Base-by-base conservation (phyloP, 2,113 vertebrate species). In the Aepyceros melampus region DNA sequence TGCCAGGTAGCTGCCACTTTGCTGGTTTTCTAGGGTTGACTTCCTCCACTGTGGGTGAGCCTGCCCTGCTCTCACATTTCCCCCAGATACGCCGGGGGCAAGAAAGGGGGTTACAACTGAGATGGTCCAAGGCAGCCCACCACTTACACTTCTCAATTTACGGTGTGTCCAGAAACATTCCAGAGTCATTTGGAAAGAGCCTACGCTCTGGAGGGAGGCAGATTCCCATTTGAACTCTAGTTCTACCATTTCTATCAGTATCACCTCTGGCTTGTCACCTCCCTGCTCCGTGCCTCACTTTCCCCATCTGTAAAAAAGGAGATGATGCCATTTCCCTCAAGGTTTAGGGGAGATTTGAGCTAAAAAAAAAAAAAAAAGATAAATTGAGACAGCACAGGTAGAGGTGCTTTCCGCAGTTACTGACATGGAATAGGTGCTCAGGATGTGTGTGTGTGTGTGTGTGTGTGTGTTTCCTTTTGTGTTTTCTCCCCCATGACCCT, bases 351-450 rank as follows among this genome's bases (percentile, higher is more conserved):
- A 82, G 27, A 47, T 60, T 29, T 47, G 76, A 85, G 45, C 36
- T 47, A 60, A 62, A 19, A 14, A 71, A 56, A 36, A 29, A 47
- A 71, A 62, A 19, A 13, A 71, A 55, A 36, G 19, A 47, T 8
- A 67, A 29, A 31, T 21, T 1, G 7, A 33, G 19, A 67, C 33
- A 29, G 1, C 2, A 4, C 21, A 11, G 33, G 3, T 23, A 10
- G 71, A 67, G 29, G 45, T 51, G 53, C 23, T 31, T 33, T 58
- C 29, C 10, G 81, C 81, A 14, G 1, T 58, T 47, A 17, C 45
- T n/a, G 67, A 45, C 51, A 2, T 1, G 0, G 2, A 23, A n/a
- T 7, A 62, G 29, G 29, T 16, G 29, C 31, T 6, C 49, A 0
- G 0, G 23, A 29, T 9, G 13, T 71, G 21, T 55, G 55, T 9